phyloP scores from a whole-genome alignment of 2,113 vertebrate species.

The Protobothrops flavoviridis region DNA sequence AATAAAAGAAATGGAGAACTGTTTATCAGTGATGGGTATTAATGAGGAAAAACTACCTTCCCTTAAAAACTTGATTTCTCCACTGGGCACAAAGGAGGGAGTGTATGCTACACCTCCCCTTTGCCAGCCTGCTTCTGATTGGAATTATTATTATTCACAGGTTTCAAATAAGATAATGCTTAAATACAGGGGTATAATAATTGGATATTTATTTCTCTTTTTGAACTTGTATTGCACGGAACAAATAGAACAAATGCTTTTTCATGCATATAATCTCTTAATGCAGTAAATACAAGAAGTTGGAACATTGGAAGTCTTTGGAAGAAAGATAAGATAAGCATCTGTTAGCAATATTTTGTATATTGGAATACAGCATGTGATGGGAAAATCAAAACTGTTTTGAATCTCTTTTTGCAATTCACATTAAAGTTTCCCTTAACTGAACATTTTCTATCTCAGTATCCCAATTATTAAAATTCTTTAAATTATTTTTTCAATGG shows the following conservation, averaged over 20 bases:
- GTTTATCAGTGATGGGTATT: background rate
- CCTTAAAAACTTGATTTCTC: background rate
- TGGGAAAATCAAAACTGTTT: background rate
- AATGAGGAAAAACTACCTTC: background rate
- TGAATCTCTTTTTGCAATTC: background rate
- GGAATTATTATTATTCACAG: background rate
- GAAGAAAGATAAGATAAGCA: background rate
- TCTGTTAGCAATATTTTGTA: background rate
- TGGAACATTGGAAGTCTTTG: background rate
- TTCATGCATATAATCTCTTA: background rate
- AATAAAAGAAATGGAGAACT: background rate
- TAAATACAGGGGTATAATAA: background rate
- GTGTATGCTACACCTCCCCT: too few relatives aligned
- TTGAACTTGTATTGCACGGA: background rate
- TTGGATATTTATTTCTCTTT: background rate
- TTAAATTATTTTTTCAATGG: background rate
- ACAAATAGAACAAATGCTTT: background rate
- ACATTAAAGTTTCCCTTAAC: background rate
- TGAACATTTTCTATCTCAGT: background rate
- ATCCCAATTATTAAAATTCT: background rate
- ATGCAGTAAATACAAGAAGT: background rate
- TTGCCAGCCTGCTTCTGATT: background rate
- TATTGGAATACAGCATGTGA: background rate
- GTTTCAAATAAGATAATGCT: background rate
- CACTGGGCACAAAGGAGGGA: background rate